Conservation (phyloP, 2,888 invertebrate genomes). For the Drosophila peninsularis region DNA sequence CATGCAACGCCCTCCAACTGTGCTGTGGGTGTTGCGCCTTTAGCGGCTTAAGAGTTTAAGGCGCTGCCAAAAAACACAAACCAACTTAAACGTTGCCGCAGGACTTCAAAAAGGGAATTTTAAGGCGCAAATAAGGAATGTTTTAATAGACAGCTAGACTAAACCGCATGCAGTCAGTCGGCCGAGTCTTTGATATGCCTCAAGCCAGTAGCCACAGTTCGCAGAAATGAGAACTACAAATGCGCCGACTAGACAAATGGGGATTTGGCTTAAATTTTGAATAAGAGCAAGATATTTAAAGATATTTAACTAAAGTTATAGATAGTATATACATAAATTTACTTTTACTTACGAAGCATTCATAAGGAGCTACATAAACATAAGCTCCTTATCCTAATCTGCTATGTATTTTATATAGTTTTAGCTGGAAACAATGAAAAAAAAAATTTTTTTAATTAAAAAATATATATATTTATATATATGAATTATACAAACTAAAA, state of each 20-base stretch:
- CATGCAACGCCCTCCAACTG: slow-evolving; percentile 40
- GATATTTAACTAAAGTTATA: too few species aligned
- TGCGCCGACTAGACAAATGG: slow-evolving; percentile 21
- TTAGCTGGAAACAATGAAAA: too few species aligned
- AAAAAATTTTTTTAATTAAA: too few species aligned
- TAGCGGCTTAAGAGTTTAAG: slow-evolving; percentile 67
- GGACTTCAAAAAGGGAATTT: slow-evolving; percentile 38
- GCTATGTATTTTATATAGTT: too few species aligned
- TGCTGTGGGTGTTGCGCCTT: slow-evolving; percentile 72
- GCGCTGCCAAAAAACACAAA: slow-evolving; percentile 16
- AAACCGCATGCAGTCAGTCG: slow-evolving; percentile 41
- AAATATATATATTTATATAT: too few species aligned
- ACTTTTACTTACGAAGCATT: too few species aligned
- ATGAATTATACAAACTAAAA: too few species aligned
- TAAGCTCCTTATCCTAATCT: too few species aligned
- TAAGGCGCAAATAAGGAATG: slow-evolving; percentile 5
- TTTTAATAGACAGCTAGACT: slow-evolving; percentile 71
- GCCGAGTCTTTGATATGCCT: slow-evolving; percentile 42
- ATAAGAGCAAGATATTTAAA: slow-evolving; percentile 6
- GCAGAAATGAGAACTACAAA: slow-evolving; percentile 37
- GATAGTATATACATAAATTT: too few species aligned
- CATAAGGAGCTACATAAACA: too few species aligned
- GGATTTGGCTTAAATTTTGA: slow-evolving; percentile 37
- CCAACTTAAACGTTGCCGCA: slow-evolving; percentile 54
- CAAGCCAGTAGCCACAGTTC: slow-evolving; percentile 36